These are phyloP conservation scores for Tragopan temminckii DNA, from an alignment of 2,797 vertebrate species.

Conservation along the genomic window DNA sequence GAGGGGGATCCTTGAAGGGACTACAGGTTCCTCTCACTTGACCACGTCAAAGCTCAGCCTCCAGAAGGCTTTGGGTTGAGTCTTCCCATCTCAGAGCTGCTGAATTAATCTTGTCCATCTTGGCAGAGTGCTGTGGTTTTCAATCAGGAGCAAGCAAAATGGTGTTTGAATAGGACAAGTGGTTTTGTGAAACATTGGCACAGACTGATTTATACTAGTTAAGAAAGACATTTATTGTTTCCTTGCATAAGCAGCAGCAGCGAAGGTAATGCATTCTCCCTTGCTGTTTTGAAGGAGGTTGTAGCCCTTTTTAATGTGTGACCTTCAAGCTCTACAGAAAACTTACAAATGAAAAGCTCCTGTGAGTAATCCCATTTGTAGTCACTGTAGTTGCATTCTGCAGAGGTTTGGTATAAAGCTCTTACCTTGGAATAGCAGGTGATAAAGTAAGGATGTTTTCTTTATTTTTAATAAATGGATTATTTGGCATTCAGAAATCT, in stretches of 20 bases:
- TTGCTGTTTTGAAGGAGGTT: conserved; percentile 65
- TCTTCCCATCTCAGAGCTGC: background rate
- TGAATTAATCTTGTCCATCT: background rate
- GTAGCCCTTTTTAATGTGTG: conserved; percentile 69
- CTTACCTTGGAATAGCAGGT: conserved; percentile 63
- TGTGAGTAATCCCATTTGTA: conserved; percentile 68
- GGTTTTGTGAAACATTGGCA: conserved; percentile 74
- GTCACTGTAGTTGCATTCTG: conserved; percentile 22
- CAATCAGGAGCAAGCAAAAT: conserved; percentile 66
- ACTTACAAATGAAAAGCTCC: conserved; percentile 75
- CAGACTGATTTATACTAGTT: conserved; percentile 78
- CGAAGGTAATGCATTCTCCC: conserved; percentile 59
- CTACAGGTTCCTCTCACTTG: background rate
- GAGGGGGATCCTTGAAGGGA: fast-evolving
- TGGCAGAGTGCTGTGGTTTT: background rate
- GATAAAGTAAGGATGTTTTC: conserved; percentile 63
- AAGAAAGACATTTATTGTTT: conserved; percentile 76
- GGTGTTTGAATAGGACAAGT: conserved; percentile 73
- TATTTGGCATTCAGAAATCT: conserved; percentile 60
- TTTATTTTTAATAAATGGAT: conserved; percentile 56
- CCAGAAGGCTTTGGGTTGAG: background rate
- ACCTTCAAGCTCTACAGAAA: conserved; percentile 78
- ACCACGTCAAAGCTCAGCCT: background rate
- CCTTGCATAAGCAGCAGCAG: conserved; percentile 71
- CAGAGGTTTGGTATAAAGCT: conserved; percentile 46